Conservation (phyloP, 2,797 vertebrate genomes). For the Australoheros facetus region DNA sequence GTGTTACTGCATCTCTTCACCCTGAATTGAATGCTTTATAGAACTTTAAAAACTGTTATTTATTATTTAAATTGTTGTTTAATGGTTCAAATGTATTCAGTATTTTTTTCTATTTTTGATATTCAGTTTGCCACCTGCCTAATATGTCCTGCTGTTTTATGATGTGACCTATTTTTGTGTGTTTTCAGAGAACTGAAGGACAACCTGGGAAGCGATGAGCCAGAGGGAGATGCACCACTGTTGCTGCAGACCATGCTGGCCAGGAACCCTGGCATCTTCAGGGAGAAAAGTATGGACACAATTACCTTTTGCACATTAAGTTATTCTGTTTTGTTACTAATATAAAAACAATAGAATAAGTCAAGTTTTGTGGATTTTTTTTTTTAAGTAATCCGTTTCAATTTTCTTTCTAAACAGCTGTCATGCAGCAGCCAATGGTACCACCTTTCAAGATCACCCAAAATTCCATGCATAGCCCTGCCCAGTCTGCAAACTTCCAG, state of each 20-base stretch:
- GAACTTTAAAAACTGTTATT: no score
- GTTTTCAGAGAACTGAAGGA: constrained; percentile 94
- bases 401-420: constrained; percentile 78
- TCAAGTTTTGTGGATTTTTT: background rate
- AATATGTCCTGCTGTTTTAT: background rate
- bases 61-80: background rate
- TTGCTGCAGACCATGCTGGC: constrained; percentile 95
- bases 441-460: constrained; percentile 93
- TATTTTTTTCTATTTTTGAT: background rate
- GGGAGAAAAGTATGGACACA: constrained; percentile 92
- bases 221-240: constrained; percentile 95
- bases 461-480: constrained; percentile 98
- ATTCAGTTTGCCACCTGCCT: background rate
- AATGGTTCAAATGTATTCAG: background rate
- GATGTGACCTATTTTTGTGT: background rate
- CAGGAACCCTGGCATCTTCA: constrained; percentile 98
- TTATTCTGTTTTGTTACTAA: background rate
- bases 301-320: constrained; percentile 47
- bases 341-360: background rate
- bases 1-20: no score
- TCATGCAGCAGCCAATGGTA: constrained; percentile 90
- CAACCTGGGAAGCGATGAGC: constrained; percentile 98
- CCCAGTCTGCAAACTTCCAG: constrained; percentile 93
- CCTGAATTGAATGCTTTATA: no score
- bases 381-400: background rate